Evolutionary conservation across 2,797 vertebrate species (phyloP), one percentile per base, ranked within the genome.

Genomic region (Iguana delicatissima): DNA sequence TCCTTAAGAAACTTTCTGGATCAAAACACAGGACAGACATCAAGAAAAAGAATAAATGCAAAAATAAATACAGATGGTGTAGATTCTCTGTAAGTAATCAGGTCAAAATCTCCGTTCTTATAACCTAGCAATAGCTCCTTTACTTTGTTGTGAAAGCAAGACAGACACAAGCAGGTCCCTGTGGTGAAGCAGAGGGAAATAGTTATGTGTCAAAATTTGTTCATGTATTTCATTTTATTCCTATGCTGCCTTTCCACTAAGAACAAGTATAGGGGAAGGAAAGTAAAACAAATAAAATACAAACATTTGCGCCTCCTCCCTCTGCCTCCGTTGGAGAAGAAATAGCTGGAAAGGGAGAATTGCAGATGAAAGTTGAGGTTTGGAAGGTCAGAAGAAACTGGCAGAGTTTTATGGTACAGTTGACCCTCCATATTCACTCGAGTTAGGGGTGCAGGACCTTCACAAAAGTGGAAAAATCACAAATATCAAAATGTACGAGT

Each of bases 11-110:
- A 6, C 55, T 77, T 87, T 79, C 74, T 69, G 86, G 59, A 77
- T 26, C 6, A 29, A 86, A 77, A 29, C 67, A 20, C 29, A 57
- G 80, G 85, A 42, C 18, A 59, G n/a, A 86, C 20, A 57, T 46
- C n/a, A 86, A 86, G 10, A 42, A 77, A 73, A 86, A 29, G 46
- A 80, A 79, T 46, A 24, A 55, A 22, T 52, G 52, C 20, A 13
- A 8, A 14, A 59, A 86, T 76, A 86, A 87, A 87, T 67, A 74
- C 87, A 83, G 64, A 74, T 83, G 38, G 69, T 73, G 46, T 12
- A 8, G 20, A 46, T 59, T 73, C 46, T 20, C 26, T 35, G 64
- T 52, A 55, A 85, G 32, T 52, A 85, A 85, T 72, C 6, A 84
- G 59, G 38, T 64, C 64, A 13, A 84, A 64, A 84, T 64, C 24